These are phyloP conservation scores for Catalaphyllia jardinei DNA, from an alignment of 64 coral and sea anemone species.

Conservation along the genomic window DNA sequence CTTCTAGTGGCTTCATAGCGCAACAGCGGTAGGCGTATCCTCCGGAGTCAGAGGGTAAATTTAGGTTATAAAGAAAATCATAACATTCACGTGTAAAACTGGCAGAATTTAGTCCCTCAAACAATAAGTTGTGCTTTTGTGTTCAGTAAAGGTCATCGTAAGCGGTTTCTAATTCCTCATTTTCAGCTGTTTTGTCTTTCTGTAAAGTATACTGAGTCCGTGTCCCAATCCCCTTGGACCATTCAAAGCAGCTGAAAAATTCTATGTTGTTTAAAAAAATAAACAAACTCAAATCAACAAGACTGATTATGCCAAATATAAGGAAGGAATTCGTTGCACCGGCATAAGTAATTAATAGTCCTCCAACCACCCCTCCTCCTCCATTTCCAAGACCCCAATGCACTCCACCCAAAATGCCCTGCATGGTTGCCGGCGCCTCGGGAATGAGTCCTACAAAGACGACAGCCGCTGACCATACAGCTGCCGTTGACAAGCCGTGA, in stretches of 20 bases:
- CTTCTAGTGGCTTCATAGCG: too few species aligned
- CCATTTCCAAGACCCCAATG: slow-evolving; percentile 90
- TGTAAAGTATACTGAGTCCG: background rate
- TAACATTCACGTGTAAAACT: too few species aligned
- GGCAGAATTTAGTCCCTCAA: too few species aligned
- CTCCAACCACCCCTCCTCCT: slow-evolving; percentile 77
- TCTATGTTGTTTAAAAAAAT: slow-evolving; percentile 68
- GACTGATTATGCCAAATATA: slow-evolving; percentile 60
- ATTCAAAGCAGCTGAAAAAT: slow-evolving; percentile 22
- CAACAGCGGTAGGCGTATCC: too few species aligned
- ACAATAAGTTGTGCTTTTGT: background rate
- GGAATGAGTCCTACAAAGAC: slow-evolving; percentile 79
- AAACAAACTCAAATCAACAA: slow-evolving; percentile 71
- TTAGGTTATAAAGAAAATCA: too few species aligned
- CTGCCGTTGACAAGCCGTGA: slow-evolving; percentile 79
- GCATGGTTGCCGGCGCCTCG: slow-evolving; percentile 80
- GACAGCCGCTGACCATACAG: slow-evolving; percentile 87
- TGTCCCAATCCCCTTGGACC: slow-evolving; percentile 19
- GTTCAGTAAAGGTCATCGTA: slow-evolving; percentile 25
- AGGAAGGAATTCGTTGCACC: slow-evolving; percentile 69
- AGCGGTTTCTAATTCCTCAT: background rate
- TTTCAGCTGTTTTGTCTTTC: background rate
- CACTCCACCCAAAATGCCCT: slow-evolving; percentile 80
- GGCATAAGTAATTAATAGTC: slow-evolving; percentile 73
- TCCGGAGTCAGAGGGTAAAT: too few species aligned